Conservation (phyloP, 2,113 vertebrate species). For the Tachysurus vachellii region DNA sequence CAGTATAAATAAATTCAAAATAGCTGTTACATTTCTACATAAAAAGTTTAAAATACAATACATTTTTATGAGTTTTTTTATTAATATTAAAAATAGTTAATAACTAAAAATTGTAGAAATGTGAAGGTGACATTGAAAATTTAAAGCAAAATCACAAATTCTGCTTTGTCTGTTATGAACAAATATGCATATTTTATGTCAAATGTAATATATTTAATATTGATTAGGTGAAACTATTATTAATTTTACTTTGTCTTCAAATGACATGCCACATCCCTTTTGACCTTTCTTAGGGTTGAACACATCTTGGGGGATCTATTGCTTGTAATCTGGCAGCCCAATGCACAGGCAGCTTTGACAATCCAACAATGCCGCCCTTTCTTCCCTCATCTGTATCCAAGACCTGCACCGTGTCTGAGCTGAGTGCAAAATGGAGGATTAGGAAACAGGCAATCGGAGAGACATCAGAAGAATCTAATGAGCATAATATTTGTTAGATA, state of each 20-base stretch:
- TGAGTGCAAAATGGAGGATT: conserved; percentile 44
- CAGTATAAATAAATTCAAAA: neutral
- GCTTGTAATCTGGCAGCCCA: conserved; percentile 24
- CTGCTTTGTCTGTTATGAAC: neutral
- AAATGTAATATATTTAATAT: neutral
- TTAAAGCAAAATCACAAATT: neutral
- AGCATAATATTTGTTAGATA: conserved; percentile 37
- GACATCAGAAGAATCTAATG: conserved; percentile 44
- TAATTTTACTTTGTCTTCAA: neutral
- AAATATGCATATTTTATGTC: neutral
- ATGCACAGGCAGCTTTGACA: neutral
- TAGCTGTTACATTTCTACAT: neutral
- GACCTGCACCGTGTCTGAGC: conserved; percentile 33
- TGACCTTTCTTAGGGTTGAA: conserved; percentile 1
- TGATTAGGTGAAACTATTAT: neutral
- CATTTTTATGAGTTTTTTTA: neutral
- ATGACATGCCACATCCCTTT: neutral
- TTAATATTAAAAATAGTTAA: neutral
- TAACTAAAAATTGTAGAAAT: neutral
- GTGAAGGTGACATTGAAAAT: neutral
- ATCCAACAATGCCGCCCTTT: neutral
- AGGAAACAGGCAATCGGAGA: conserved; percentile 31
- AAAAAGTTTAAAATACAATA: neutral
- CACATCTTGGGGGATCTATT: neutral
- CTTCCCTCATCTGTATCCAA: neutral